Evolutionary conservation across 2,888 invertebrate genomes (phyloP).

Genomic region (Colletes collaris): DNA sequence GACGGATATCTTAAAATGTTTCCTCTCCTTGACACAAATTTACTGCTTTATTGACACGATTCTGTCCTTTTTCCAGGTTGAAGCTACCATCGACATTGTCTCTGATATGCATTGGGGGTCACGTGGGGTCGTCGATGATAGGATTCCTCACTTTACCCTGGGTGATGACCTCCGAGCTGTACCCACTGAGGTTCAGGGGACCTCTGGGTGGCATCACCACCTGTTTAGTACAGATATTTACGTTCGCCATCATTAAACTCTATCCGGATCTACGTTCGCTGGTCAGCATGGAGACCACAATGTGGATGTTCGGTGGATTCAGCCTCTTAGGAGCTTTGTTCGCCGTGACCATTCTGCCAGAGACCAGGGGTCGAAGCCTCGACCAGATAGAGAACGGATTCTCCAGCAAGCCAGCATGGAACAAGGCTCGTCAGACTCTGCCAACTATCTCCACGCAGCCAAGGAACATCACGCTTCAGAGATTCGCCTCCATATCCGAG

Average conservation of each 20-base stretch:
- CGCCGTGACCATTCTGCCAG: conserved; percentile 86
- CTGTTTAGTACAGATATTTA: conserved; percentile 88
- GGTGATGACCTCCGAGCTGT: conserved; percentile 90
- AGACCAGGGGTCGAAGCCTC: conserved; percentile 88
- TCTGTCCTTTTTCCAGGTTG: conserved; percentile 51
- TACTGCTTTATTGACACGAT: background rate
- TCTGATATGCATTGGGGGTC: conserved; percentile 86
- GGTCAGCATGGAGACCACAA: conserved; percentile 86
- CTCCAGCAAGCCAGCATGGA: conserved; percentile 79
- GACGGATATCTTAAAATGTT: conserved; percentile 7
- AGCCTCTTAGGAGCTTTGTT: conserved; percentile 87
- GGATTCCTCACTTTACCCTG: conserved; percentile 90
- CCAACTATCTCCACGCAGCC: conserved; percentile 44
- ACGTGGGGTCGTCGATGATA: conserved; percentile 90
- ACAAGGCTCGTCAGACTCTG: background rate
- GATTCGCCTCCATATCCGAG: conserved; percentile 71
- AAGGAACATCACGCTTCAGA: conserved; percentile 70
- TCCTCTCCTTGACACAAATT: conserved; percentile 20
- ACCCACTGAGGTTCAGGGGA: conserved; percentile 88
- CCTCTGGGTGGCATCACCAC: conserved; percentile 89
- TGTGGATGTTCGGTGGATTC: conserved; percentile 87
- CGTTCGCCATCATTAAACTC: conserved; percentile 89
- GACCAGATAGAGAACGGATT: conserved; percentile 88
- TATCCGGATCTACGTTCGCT: conserved; percentile 86
- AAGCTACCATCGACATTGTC: conserved; percentile 81